Base-by-base conservation (phyloP, 2,888 invertebrate genomes). In the Danaus chrysippus region DNA sequence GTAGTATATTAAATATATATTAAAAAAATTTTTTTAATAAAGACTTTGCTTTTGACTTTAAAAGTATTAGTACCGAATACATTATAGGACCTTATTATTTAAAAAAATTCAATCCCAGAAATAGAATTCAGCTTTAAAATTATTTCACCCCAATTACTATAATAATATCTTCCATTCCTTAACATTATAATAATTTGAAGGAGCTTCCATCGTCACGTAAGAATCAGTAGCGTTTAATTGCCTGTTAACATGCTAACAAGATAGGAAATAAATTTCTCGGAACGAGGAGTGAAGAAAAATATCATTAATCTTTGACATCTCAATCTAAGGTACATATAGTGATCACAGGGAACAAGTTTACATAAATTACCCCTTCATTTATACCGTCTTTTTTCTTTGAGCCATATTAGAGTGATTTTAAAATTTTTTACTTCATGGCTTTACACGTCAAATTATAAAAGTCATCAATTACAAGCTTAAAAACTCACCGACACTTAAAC, bases 191-290 rank as follows among this genome's bases (percentile, higher is more conserved):
- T 17, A 34, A 23, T 34, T 52, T n/a, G 23, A 56, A 34, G 13
- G 17, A 19, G 19, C 52, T 10, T 3, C 34, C 23, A 23, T 44
- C 44, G 41, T 61, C 10, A 46, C 43, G 54, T 44, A 10, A 43
- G 44, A 59, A 54, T 63, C 63, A 19, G 54, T 61, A 11, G 42
- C 54, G 17, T 62, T 62, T 64, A 64, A 64, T 62, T 56, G 61
- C 43, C 41, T 44, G 59, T 58, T 61, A 55, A 64, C n/a, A 52
- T 56, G 59, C 61, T 66, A 64, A 66, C 64, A 57, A 64, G 63
- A 63, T 61, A 54, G 56, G 56, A 58, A 64, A 64, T 64, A 64
- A 59, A 64, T 64, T 64, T 61, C 58, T 61, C 61, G 61, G 23
- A 63, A 63, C 55, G 53, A 42, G 56, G 59, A 17, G 17, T 42